phyloP scores from a whole-genome alignment of 2,797 vertebrate species.

The Gephyroberyx darwinii region DNA sequence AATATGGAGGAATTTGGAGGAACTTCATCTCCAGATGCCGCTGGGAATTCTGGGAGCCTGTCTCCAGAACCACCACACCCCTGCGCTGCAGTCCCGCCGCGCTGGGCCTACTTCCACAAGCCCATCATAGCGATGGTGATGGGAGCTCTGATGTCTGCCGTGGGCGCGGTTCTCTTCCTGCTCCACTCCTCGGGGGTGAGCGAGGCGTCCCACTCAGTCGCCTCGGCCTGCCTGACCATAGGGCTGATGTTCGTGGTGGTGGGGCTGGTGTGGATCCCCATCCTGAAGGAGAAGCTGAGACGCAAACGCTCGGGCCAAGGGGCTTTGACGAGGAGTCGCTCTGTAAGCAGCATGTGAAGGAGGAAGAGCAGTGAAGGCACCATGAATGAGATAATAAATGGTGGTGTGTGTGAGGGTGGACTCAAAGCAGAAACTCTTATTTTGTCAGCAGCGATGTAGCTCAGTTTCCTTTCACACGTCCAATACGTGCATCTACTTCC shows the following conservation, averaged over 20 bases:
- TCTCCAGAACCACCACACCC: slow-evolving; percentile 22
- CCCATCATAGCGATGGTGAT: slow-evolving; percentile 69
- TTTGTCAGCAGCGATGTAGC: no score
- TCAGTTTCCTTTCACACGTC: slow-evolving; percentile 18
- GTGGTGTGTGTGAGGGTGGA: background rate
- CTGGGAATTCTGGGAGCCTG: slow-evolving; percentile 34
- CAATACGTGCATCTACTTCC: slow-evolving; percentile 9
- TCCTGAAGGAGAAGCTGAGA: slow-evolving; percentile 74
- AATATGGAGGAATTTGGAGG: slow-evolving; percentile 54
- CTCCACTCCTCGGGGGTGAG: slow-evolving; percentile 47
- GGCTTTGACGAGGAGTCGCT: background rate
- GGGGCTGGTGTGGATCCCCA: slow-evolving; percentile 73
- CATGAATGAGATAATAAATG: background rate
- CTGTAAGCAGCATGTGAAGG: no score
- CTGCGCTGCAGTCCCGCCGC: slow-evolving; percentile 2
- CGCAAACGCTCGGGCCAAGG: slow-evolving; percentile 29
- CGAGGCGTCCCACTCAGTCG: slow-evolving; percentile 48
- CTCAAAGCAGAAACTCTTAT: no score
- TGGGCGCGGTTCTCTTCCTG: slow-evolving; percentile 57
- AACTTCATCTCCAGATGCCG: slow-evolving; percentile 26
- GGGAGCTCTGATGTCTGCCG: slow-evolving; percentile 65
- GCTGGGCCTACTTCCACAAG: slow-evolving; percentile 75
- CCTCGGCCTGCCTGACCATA: slow-evolving; percentile 69
- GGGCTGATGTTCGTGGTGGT: slow-evolving; percentile 77
- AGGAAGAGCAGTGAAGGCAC: background rate